Base-by-base conservation (phyloP, 2,113 vertebrate genomes). In the Pleuronectes platessa region DNA sequence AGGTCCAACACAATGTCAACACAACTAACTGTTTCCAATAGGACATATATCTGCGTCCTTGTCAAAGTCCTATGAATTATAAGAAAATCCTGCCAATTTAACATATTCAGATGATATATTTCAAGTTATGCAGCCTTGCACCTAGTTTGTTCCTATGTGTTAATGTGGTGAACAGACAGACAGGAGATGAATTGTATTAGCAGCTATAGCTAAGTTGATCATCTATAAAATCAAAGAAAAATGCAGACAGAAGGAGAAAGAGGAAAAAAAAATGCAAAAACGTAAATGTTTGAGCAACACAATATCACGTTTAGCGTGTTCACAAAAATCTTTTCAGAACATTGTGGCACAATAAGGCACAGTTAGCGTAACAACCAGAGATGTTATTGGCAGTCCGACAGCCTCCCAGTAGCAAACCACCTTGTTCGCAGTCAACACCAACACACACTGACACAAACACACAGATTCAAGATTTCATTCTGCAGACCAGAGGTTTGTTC, bases 331-430 rank as follows among this genome's bases (percentile, higher is more conserved):
- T 56, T 60, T 64, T 74, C 13, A 12, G 17, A 74, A 72, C 21
- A 73, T n/a, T 63, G 21, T 12, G 58, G 68, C 63, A 76, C 77
- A 84, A 67, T 89, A 92, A 92, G 92, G 90, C 92, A 91, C 91
- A 81, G 78, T 82, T 79, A 89, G 65, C 79, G 77, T 40, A 47
- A 63, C 67, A 71, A 68, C 71, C 31, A 54, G 23, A 77, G 17
- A 35, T 60, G 35, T 63, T 31, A 31, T 31, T 51, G 51, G 47
- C 65, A 51, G 77, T 75, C 74, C 64, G n/a, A 70, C 3, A 80
- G 59, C 73, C 73, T 81, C 37, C 79, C 63, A 80, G 81, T 64
- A 83, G 74, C 82, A 86, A 61, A 72, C 37, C 20, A 51, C 27
- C 56, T 15, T 45, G 62, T 74, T 18, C 59, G 71, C 63, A 56